Percentiles rank a stretch among this genome's conserved stretches.
Conservation (phyloP, 2,797 vertebrate genomes). For the Dromococcyx pavoninus region DNA sequence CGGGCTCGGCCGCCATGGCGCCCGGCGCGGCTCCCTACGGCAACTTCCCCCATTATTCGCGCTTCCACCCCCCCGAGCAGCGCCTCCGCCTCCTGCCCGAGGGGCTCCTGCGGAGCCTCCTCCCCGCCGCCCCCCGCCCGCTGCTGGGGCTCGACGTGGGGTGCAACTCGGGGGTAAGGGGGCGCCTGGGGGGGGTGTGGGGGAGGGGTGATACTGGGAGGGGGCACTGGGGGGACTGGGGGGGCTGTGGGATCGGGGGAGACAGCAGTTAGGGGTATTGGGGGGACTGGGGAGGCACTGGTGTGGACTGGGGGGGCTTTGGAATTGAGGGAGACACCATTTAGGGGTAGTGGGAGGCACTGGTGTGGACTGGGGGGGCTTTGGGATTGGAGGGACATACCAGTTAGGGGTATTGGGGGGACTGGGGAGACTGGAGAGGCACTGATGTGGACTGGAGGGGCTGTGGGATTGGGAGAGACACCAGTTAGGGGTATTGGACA, state of each 20-base stretch:
- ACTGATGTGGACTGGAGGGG: neutral
- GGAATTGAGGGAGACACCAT: too few species aligned
- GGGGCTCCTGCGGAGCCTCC: constrained; percentile 66
- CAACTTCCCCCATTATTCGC: constrained; percentile 91
- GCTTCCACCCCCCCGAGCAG: constrained; percentile 88
- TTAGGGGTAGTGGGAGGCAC: too few species aligned
- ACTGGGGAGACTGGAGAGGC: too few species aligned
- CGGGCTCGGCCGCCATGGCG: neutral
- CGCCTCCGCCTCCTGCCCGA: constrained; percentile 83
- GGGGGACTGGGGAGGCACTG: too few species aligned
- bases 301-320: too few species aligned
- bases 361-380: too few species aligned
- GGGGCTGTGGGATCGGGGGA: neutral
- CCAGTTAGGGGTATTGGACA: too few species aligned
- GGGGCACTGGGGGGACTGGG: too few species aligned
- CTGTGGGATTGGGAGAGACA: too few species aligned
- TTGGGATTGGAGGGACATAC: too few species aligned
- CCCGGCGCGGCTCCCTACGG: constrained; percentile 87
- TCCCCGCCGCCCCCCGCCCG: constrained; percentile 34
- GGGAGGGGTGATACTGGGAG: neutral
- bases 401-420: too few species aligned
- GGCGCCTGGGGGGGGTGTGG: neutral
- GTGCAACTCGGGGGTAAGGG: constrained; percentile 90
- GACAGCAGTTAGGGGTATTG: too few species aligned
- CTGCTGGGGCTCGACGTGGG: constrained; percentile 88